Base-by-base conservation (phyloP, 2,888 invertebrate species). In the Muschampia plurimacula region DNA sequence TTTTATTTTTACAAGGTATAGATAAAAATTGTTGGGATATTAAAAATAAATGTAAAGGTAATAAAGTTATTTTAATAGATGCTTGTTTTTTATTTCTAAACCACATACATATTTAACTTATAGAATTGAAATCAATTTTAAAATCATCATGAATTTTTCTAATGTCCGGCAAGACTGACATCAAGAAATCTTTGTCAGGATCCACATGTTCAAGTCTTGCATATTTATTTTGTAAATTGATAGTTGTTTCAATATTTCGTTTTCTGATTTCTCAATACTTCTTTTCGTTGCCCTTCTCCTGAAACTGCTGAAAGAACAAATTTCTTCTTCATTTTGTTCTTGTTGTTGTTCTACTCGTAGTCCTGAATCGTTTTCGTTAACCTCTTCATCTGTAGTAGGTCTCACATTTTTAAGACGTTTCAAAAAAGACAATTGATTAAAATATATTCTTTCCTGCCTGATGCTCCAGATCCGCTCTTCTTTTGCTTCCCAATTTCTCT, bases 361-460 rank as follows among this genome's bases (percentile, higher is more conserved):
- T 12, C 13, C 49, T 49, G 49, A 49, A 49, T 49, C 49, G 13
- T 49, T 49, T 49, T 49, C 49, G 13, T 49, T 49, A 49, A 49
- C 13, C 49, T 12, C 49, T 49, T 49, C 49, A 49, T 49, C 49
- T 49, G 49, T 49, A 49, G 49, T 49, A 3, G 57, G 57, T 77
- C 77, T 78, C 77, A 79, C 76, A 76, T 78, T 13, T 49, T 49
- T 76, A 75, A 77, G 76, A 73, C 74, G 74, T 75, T 78, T 77
- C 78, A 79, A 77, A 67, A 79, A 79, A 13, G 78, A 80, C 76
- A 79, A 75, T 63, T 78, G 76, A 76, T 80, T 80, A 74, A 78
- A 79, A 78, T 78, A 74, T 79, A 80, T 55, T 78, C 75, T 78
- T 79, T 80, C 72, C 77, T 79, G 78, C 77, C 74, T 77, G 76